Evolutionary conservation across 2,113 vertebrate species (phyloP).

Genomic region (Notothenia rossii): DNA sequence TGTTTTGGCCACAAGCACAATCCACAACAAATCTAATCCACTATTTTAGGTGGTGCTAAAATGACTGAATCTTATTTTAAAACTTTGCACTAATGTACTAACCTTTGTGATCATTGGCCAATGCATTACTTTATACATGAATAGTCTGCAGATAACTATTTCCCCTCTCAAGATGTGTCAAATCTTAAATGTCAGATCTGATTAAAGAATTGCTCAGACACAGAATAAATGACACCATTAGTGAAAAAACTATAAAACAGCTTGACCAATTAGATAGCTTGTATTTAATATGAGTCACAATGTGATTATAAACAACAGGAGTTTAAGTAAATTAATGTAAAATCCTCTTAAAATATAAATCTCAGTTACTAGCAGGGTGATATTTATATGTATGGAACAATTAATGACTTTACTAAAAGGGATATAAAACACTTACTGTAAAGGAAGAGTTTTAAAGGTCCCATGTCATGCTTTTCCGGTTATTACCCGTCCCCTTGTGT

Average conservation of each 20-base stretch:
- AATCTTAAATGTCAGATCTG: not conserved
- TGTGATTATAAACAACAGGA: not conserved
- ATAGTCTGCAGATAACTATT: not conserved
- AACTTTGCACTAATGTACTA: not conserved
- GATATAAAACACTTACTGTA: not conserved
- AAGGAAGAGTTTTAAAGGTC: not conserved
- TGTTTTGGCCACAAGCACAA: not conserved
- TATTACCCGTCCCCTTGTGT: too few relatives aligned
- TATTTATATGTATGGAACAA: not conserved
- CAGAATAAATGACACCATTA: not conserved
- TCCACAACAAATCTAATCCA: not conserved
- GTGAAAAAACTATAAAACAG: not conserved
- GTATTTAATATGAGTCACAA: not conserved
- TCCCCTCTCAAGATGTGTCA: not conserved
- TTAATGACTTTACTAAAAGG: not conserved
- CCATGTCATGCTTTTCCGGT: too few relatives aligned
- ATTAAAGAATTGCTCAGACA: not conserved
- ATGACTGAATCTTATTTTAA: slow-evolving; percentile 2
- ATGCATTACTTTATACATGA: not conserved
- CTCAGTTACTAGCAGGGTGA: not conserved
- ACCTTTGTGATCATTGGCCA: not conserved
- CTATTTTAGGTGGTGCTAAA: slow-evolving; percentile 35
- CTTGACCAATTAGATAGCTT: not conserved
- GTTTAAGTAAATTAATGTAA: not conserved
- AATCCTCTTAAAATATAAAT: not conserved